Conservation (phyloP, 2,113 vertebrate species). For the Pseudorectes ferrugineus region DNA sequence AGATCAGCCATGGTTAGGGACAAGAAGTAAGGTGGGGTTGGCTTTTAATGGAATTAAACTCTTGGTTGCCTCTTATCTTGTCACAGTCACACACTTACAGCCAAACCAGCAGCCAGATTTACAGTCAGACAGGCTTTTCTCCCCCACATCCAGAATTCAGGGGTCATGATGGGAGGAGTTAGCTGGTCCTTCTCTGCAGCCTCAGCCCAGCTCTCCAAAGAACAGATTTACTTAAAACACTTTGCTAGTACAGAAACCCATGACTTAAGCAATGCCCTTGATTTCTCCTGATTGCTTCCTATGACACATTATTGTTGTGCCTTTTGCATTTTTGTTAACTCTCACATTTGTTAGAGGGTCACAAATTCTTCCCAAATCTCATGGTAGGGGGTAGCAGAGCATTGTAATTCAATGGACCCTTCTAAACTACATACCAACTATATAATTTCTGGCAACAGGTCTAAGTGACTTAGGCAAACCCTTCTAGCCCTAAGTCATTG, state of each 20-base stretch:
- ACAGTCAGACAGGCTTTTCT: background rate
- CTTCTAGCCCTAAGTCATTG: background rate
- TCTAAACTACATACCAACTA: background rate
- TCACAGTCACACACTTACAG: background rate
- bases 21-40: background rate
- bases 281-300: background rate
- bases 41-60: conserved; percentile 59
- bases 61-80: conserved; percentile 21
- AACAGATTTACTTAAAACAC: background rate
- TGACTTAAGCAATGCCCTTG: conserved; percentile 13
- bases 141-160: background rate
- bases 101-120: conserved; percentile 28
- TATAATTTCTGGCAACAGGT: background rate
- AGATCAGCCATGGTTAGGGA: conserved; percentile 16
- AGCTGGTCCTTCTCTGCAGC: background rate
- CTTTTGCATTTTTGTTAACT: background rate
- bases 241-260: background rate
- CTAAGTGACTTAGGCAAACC: background rate
- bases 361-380: background rate
- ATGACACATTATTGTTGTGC: background rate
- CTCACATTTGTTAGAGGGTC: background rate
- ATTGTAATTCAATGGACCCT: background rate
- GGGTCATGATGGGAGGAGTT: background rate
- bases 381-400: background rate
- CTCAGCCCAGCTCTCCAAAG: background rate